A percentile compares a stretch with the other conserved stretches of the same genome.
Evolutionary conservation across 2,888 invertebrate species (phyloP).

Genomic region (Synergus itoensis): DNA sequence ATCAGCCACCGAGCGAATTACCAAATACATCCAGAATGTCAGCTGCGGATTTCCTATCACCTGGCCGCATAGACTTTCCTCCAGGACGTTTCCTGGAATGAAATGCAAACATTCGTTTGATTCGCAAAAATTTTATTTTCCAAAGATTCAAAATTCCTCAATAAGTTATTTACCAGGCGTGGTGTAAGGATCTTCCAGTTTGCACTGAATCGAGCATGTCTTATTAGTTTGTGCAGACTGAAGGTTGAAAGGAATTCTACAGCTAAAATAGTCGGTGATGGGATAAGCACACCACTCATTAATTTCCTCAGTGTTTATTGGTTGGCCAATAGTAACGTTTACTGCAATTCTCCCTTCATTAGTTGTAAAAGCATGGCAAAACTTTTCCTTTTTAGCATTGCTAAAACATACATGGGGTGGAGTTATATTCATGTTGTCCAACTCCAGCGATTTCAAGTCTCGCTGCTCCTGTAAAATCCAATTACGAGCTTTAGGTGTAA

Average conservation of each 20-base stretch:
- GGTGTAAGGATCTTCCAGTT: conserved; percentile 85
- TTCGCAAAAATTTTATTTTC: neutral
- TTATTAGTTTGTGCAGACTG: conserved; percentile 72
- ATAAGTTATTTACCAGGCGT: conserved; percentile 72
- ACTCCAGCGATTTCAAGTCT: conserved; percentile 73
- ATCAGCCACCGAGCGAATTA: conserved; percentile 86
- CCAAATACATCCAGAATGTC: conserved; percentile 86
- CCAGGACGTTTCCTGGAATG: conserved; percentile 81
- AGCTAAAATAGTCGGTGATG: conserved; percentile 78
- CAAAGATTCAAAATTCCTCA: too few relatives aligned
- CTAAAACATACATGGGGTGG: conserved; percentile 83
- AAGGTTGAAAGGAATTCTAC: conserved; percentile 82
- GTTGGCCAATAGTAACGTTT: conserved; percentile 80
- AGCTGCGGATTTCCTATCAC: conserved; percentile 83
- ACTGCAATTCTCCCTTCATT: conserved; percentile 80
- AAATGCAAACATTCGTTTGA: neutral
- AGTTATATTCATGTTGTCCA: conserved; percentile 63
- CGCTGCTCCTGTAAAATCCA: conserved; percentile 57
- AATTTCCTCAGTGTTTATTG: conserved; percentile 76
- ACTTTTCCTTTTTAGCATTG: conserved; percentile 65
- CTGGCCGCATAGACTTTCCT: conserved; percentile 83
- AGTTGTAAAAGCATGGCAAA: conserved; percentile 83
- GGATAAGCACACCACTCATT: conserved; percentile 85
- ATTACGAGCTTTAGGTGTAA: neutral
- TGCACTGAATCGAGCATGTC: conserved; percentile 85